Evolutionary conservation across 2,113 vertebrate genomes (phyloP), one percentile per base, ranked within the genome.

Genomic region (Etheostoma cragini): DNA sequence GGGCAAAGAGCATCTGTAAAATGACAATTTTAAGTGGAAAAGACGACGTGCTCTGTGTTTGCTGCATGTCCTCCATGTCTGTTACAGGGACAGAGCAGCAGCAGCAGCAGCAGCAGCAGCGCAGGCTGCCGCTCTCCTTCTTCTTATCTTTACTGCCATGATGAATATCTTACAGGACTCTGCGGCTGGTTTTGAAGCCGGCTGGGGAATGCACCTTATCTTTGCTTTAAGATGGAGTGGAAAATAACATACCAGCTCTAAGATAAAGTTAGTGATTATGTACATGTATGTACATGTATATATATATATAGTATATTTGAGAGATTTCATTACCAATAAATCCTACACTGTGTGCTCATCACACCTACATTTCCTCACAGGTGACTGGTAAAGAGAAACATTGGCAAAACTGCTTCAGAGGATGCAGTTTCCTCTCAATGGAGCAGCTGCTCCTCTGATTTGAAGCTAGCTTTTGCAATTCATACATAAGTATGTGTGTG

Each of bases 201-300:
- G n/a, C 71, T 13, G 24, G 1, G 76, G 74, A 76, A 68, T 42
- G 47, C 21, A 17, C 26, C 46, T 81, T 69, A 78, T 86, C 68
- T 62, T 3, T 0, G 22, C 61, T 58, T 12, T 66, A 61, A 81
- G 64, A 77, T 13, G 33, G 5, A 7, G 62, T 24, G 35, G 45
- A 77, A 70, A 70, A 69, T 21, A 72, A 72, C 47, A 76, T 4
- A 33, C 1, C 42, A 63, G 2, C 49, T 63, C 17, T 7, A 0
- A 5, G 53, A 61, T 57, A 42, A 45, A 21, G 0, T 11, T 6
- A 1, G 19, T 3, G 52, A 21, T 35, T 2, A 6, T 6, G 19
- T 30, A 30, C 30, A 30, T 30, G 3, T 30, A 30, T 30, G 4
- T 30, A 30, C 4, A 4, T 30, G 4, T 26, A 3, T 26, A 26